Evolutionary conservation across 2,888 invertebrate genomes (phyloP).

Genomic region (Drosophila meridiana): DNA sequence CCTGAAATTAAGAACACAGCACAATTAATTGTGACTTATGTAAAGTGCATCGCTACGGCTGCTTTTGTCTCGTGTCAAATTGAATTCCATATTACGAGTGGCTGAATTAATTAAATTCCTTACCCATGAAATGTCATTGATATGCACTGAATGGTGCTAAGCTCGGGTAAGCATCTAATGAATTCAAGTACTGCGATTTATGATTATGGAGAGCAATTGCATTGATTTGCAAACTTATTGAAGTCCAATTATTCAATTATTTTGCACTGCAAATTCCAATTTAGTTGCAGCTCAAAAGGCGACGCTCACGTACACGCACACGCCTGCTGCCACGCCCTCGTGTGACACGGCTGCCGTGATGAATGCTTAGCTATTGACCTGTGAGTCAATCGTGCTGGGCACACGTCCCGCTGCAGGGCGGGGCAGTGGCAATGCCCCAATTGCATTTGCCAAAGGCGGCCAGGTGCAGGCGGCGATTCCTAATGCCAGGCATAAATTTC

Average conservation of each 20-base stretch:
- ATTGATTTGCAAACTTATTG: background rate
- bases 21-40: constrained; percentile 44
- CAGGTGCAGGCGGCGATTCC: constrained; percentile 48
- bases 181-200: background rate
- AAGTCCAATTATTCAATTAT: constrained; percentile 8
- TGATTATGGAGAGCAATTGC: background rate
- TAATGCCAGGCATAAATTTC: constrained; percentile 68
- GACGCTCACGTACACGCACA: background rate
- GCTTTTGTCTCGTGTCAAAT: constrained; percentile 15
- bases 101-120: constrained; percentile 27
- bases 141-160: background rate
- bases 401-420: background rate
- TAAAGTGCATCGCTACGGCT: constrained; percentile 27
- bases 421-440: constrained; percentile 30
- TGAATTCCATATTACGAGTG: constrained; percentile 3
- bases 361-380: constrained; percentile 2
- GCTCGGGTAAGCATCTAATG: background rate
- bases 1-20: constrained; percentile 24
- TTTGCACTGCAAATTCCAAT: background rate
- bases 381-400: background rate
- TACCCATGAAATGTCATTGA: background rate
- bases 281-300: background rate
- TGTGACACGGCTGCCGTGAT: background rate
- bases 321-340: constrained; percentile 1
- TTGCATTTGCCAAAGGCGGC: constrained; percentile 47